These are phyloP conservation scores for Etheostoma spectabile DNA, from an alignment of 2,113 vertebrate genomes.

Conservation along the genomic window DNA sequence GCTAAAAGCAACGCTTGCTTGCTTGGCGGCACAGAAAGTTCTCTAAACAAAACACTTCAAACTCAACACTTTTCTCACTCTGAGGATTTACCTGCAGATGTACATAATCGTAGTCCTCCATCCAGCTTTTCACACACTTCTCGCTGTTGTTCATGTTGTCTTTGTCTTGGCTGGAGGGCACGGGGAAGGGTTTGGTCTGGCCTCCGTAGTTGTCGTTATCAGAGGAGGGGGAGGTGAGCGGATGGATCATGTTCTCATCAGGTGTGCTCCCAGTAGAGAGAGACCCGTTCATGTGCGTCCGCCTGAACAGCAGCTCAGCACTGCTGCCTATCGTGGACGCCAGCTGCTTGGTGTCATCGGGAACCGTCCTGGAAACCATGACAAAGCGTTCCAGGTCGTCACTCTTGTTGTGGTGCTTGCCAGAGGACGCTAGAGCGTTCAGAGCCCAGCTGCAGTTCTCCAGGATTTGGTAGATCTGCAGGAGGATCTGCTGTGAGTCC, in stretches of 20 bases:
- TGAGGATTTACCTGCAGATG: slow-evolving; percentile 90
- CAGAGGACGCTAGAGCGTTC: slow-evolving; percentile 80
- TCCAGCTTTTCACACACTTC: slow-evolving; percentile 94
- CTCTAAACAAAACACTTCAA: background rate
- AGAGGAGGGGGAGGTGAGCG: slow-evolving; percentile 72
- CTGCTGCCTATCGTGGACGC: slow-evolving; percentile 88
- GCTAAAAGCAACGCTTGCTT: background rate
- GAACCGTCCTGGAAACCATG: slow-evolving; percentile 93
- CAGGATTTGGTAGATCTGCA: slow-evolving; percentile 89
- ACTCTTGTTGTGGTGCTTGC: slow-evolving; percentile 87
- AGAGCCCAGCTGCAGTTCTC: slow-evolving; percentile 89
- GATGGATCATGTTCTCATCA: slow-evolving; percentile 67
- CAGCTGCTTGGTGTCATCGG: slow-evolving; percentile 92
- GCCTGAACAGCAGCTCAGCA: slow-evolving; percentile 89
- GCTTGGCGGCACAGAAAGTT: background rate
- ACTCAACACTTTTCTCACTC: background rate
- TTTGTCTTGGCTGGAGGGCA: slow-evolving; percentile 78
- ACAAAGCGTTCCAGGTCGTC: slow-evolving; percentile 93
- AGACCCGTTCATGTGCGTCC: slow-evolving; percentile 60
- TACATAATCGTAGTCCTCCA: slow-evolving; percentile 98
- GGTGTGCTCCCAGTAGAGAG: slow-evolving; percentile 61
- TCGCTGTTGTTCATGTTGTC: slow-evolving; percentile 85
- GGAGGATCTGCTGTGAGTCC: slow-evolving; percentile 94
- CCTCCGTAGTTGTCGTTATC: slow-evolving; percentile 82
- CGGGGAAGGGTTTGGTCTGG: slow-evolving; percentile 80